phyloP scores from a whole-genome alignment of 1,140 invertebrate species.

The Pinna nobilis region DNA sequence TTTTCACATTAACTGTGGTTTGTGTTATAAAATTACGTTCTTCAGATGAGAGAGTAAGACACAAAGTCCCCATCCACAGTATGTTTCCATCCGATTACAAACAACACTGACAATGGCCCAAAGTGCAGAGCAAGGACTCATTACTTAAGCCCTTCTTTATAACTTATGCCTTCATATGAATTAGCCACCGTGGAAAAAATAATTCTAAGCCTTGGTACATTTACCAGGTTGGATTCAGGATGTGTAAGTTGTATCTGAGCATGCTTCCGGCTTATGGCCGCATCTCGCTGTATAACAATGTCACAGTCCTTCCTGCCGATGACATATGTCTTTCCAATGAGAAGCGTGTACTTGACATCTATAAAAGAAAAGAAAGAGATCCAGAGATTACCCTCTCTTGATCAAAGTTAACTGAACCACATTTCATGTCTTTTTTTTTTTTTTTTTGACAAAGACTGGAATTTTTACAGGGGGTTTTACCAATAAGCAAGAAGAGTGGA shows the following conservation, averaged over 20 bases:
- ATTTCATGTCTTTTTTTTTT: too few species aligned
- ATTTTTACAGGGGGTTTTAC: too few species aligned
- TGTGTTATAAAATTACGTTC: too few species aligned
- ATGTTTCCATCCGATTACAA: neutral
- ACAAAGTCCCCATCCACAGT: neutral
- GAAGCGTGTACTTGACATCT: conserved; percentile 46
- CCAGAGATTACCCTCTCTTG: neutral
- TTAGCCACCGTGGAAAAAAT: neutral
- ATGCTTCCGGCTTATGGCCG: conserved; percentile 72
- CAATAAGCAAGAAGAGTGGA: too few species aligned
- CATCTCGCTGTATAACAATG: conserved; percentile 67
- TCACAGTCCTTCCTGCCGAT: conserved; percentile 71
- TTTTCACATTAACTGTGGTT: too few species aligned
- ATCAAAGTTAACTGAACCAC: neutral
- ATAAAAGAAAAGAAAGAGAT: conserved; percentile 26
- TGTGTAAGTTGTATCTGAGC: conserved; percentile 66
- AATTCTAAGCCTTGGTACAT: neutral
- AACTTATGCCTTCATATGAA: neutral
- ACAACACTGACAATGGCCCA: neutral
- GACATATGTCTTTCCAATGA: conserved; percentile 57
- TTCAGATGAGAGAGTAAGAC: too few species aligned
- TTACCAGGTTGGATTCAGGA: conserved; percentile 59
- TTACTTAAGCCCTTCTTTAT: neutral
- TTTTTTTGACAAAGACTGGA: too few species aligned
- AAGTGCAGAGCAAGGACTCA: neutral